Percentiles rank a stretch among this genome's conserved stretches.
Conservation (phyloP, 2,113 vertebrate genomes). For the Catharus bicknelli region DNA sequence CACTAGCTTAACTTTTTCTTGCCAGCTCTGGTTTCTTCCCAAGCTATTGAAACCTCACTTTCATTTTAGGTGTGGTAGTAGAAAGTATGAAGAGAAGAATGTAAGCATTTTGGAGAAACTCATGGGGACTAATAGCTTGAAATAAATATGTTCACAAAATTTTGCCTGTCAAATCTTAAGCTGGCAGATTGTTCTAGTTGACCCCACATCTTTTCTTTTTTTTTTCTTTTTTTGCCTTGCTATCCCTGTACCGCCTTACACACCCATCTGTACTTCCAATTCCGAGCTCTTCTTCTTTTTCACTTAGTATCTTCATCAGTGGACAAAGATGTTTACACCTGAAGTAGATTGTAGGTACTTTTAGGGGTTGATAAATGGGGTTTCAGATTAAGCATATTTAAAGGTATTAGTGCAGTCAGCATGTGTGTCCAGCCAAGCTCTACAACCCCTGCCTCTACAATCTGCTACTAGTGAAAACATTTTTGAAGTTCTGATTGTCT, state of each 20-base stretch:
- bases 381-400: not conserved
- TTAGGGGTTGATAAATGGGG: conserved; percentile 64
- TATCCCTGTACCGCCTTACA: not conserved
- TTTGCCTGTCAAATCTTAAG: conserved; percentile 43
- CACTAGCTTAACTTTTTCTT: conserved; percentile 72
- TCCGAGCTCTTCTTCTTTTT: not conserved
- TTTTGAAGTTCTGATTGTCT: conserved; percentile 72
- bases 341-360: conserved; percentile 80
- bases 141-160: not conserved
- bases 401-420: conserved; percentile 48
- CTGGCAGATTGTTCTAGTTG: conserved; percentile 74
- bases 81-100: conserved; percentile 35
- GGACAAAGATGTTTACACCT: conserved; percentile 85
- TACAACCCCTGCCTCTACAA: conserved; percentile 76
- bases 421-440: conserved; percentile 20
- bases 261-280: not conserved
- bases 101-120: conserved; percentile 2
- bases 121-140: not conserved
- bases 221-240: not conserved
- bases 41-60: conserved; percentile 21
- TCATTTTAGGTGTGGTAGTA: conserved; percentile 21
- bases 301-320: conserved; percentile 43
- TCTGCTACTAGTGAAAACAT: conserved; percentile 83
- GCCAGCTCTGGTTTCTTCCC: conserved; percentile 68
- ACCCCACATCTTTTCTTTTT: conserved; percentile 39